Evolutionary conservation across 1,140 invertebrate species (phyloP).

Genomic region (Vanessa tameamea): DNA sequence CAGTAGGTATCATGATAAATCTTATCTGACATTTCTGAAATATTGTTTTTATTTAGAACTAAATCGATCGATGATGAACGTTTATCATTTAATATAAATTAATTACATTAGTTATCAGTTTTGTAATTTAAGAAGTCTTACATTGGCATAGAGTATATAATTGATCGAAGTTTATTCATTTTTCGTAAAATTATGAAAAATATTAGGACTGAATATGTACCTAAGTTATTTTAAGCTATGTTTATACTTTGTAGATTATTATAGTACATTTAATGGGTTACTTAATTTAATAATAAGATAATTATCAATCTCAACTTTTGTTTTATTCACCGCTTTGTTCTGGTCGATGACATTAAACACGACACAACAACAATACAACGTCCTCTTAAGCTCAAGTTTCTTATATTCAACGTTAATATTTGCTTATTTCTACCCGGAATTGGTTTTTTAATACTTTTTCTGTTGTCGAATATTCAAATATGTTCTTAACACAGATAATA

Average conservation of each 20-base stretch:
- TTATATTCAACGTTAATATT: too few species aligned
- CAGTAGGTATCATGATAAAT: constrained; percentile 8
- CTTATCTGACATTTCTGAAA: neutral
- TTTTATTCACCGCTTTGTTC: neutral
- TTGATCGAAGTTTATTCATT: too few species aligned
- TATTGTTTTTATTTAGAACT: neutral
- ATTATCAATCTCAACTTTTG: constrained; percentile 2
- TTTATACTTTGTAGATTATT: neutral
- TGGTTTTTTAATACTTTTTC: too few species aligned
- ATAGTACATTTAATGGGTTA: neutral
- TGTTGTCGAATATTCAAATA: too few species aligned
- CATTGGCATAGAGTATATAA: too few species aligned
- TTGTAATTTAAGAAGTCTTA: neutral
- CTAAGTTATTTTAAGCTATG: constrained; percentile 2
- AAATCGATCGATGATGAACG: neutral
- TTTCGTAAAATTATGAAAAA: too few species aligned
- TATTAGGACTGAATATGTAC: constrained; percentile 5
- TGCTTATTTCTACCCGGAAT: too few species aligned
- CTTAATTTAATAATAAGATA: constrained; percentile 1
- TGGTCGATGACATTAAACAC: neutral
- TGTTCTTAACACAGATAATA: too few species aligned
- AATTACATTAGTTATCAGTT: neutral
- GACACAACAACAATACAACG: too few species aligned
- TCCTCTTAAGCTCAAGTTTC: too few species aligned
- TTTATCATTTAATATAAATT: neutral